phyloP scores from a whole-genome alignment of 2,888 invertebrate species.

The Orchesellides sinensis region DNA sequence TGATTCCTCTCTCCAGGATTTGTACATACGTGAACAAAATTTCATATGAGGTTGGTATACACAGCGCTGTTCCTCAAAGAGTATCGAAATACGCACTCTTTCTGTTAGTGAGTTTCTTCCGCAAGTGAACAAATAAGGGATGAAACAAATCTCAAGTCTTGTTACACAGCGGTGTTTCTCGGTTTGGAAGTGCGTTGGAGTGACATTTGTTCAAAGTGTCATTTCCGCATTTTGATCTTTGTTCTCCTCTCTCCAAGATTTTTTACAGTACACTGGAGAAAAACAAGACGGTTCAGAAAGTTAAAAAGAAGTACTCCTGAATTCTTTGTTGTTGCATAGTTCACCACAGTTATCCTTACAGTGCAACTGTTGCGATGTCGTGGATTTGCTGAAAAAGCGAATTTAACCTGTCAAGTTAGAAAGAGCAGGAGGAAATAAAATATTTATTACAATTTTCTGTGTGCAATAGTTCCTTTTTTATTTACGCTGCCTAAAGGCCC shows the following conservation, averaged over 20 bases:
- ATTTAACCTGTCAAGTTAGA: slow-evolving; percentile 23
- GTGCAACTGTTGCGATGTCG: neutral
- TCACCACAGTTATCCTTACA: neutral
- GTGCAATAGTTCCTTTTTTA: too few relatives aligned
- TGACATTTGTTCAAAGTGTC: slow-evolving; percentile 40
- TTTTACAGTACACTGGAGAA: slow-evolving; percentile 19
- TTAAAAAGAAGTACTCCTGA: neutral
- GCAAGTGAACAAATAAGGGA: too few relatives aligned
- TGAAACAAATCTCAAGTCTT: slow-evolving; percentile 9
- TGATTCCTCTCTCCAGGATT: too few relatives aligned
- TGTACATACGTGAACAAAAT: too few relatives aligned
- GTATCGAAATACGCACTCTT: too few relatives aligned
- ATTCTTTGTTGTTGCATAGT: neutral
- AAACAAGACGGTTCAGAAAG: neutral
- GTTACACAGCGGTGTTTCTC: slow-evolving; percentile 15
- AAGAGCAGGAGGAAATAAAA: slow-evolving; percentile 23
- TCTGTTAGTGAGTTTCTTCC: too few relatives aligned
- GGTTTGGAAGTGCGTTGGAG: slow-evolving; percentile 19
- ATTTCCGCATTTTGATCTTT: slow-evolving; percentile 29
- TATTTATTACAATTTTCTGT: slow-evolving; percentile 28
- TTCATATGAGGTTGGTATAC: too few relatives aligned
- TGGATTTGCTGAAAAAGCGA: slow-evolving; percentile 21
- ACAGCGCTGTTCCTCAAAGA: too few relatives aligned
- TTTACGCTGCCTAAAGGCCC: too few relatives aligned
- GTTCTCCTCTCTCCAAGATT: slow-evolving; percentile 4